Evolutionary conservation across 2,113 vertebrate genomes (phyloP).

Genomic region (Crotalus horridus): DNA sequence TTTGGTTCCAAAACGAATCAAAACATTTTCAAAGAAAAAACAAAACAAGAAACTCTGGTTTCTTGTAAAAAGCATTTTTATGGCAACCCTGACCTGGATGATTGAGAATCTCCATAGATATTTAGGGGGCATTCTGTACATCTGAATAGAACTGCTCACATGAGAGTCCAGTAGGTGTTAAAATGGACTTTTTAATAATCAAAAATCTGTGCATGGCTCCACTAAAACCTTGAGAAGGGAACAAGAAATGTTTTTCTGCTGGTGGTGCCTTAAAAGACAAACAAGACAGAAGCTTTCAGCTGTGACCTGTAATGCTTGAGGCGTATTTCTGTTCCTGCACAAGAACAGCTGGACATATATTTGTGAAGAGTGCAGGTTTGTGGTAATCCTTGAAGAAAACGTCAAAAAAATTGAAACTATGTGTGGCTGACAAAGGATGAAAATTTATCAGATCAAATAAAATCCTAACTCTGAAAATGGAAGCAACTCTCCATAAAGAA

Average conservation of each 20-base stretch:
- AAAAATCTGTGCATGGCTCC: background rate
- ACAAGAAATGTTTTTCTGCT: background rate
- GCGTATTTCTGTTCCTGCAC: background rate
- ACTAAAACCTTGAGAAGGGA: background rate
- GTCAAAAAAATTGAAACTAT: background rate
- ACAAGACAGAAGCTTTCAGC: background rate
- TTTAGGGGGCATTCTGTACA: background rate
- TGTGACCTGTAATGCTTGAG: background rate
- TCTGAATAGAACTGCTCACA: background rate
- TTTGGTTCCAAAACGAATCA: no score
- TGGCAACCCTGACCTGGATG: background rate
- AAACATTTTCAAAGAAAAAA: background rate
- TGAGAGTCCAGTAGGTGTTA: background rate
- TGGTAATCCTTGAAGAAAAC: background rate
- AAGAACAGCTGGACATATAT: background rate
- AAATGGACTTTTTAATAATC: background rate
- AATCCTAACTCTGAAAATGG: background rate
- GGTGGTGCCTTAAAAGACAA: background rate
- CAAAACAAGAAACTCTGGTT: background rate
- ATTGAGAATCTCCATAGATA: background rate
- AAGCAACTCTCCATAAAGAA: background rate
- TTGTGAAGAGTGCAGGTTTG: background rate
- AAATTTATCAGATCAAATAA: background rate
- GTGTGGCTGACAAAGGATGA: background rate
- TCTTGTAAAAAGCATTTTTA: background rate